These are phyloP conservation scores for Gallinago undulata DNA, from an alignment of 2,113 vertebrate genomes.

Conservation along the genomic window DNA sequence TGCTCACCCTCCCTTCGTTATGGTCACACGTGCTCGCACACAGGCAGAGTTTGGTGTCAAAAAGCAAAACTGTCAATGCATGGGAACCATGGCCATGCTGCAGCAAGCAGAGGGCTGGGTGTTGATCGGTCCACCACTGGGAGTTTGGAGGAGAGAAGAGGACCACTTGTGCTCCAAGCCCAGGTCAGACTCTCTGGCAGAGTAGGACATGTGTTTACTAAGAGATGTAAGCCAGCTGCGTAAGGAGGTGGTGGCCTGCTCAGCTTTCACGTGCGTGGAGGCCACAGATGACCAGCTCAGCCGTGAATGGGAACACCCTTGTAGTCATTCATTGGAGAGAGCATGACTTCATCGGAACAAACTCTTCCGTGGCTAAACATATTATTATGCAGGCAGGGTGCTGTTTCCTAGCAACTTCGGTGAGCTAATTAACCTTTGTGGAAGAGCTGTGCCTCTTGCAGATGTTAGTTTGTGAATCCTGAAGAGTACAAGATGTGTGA, in stretches of 20 bases:
- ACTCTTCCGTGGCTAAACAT: not conserved
- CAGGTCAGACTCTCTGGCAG: not conserved
- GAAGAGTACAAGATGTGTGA: not conserved
- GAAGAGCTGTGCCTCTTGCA: not conserved
- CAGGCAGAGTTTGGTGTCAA: not conserved
- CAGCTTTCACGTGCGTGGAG: not conserved
- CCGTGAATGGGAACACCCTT: not conserved
- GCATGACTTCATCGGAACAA: not conserved
- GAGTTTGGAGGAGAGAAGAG: not conserved
- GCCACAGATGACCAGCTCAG: not conserved
- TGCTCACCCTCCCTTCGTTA: not conserved
- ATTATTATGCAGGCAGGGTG: not conserved
- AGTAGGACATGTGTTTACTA: not conserved
- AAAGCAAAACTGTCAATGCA: not conserved
- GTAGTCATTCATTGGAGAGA: not conserved
- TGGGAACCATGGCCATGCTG: not conserved
- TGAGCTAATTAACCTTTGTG: not conserved
- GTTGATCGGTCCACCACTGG: accelerated
- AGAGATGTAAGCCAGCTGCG: not conserved
- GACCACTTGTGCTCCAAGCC: not conserved
- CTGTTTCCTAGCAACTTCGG: slow-evolving; percentile 38
- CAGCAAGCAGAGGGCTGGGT: not conserved
- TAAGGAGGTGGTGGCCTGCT: not conserved
- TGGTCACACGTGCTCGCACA: accelerated
- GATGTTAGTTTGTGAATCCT: not conserved